A percentile compares a stretch with the other conserved stretches of the same genome.
These are phyloP conservation scores for Sebastes hubbsi DNA, from an alignment of 2,797 vertebrate genomes.

Conservation along the genomic window DNA sequence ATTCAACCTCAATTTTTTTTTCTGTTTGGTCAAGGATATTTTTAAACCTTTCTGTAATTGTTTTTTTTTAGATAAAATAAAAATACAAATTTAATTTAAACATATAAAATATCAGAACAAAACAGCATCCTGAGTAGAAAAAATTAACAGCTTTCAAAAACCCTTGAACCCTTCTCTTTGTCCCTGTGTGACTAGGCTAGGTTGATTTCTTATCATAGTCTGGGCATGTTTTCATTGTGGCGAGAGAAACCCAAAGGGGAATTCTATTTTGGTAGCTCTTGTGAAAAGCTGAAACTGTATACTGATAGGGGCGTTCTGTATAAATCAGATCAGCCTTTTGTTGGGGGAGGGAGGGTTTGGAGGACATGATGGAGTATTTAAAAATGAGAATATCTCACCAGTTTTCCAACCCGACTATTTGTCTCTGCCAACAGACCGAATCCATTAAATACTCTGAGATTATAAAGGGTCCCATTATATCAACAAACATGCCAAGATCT, in stretches of 20 bases:
- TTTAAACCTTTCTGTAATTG: not conserved
- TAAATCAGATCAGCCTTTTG: slow-evolving; percentile 43
- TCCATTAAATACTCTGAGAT: slow-evolving; percentile 64
- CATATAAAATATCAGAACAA: not conserved
- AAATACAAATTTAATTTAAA: not conserved
- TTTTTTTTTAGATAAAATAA: not conserved
- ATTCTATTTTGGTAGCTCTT: slow-evolving; percentile 34
- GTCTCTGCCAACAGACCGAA: slow-evolving; percentile 63
- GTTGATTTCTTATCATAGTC: slow-evolving; percentile 4
- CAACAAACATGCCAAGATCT: slow-evolving; percentile 68
- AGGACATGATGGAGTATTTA: slow-evolving; percentile 51
- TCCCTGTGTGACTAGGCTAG: not conserved
- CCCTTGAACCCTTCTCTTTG: not conserved
- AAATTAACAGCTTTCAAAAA: not conserved
- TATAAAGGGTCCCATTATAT: slow-evolving; percentile 56
- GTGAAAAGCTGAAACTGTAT: slow-evolving; percentile 37
- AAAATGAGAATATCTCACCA: slow-evolving; percentile 39
- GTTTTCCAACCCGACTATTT: slow-evolving; percentile 48
- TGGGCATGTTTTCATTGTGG: slow-evolving; percentile 9
- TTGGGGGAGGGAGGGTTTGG: not conserved
- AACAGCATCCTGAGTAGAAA: not conserved
- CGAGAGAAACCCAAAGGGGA: slow-evolving; percentile 2
- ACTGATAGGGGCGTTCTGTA: slow-evolving; percentile 21
- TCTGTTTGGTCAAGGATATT: not conserved
- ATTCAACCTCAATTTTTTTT: not conserved